Evolutionary conservation across 2,888 invertebrate species (phyloP).

Genomic region (Tetrapedia diversipes): DNA sequence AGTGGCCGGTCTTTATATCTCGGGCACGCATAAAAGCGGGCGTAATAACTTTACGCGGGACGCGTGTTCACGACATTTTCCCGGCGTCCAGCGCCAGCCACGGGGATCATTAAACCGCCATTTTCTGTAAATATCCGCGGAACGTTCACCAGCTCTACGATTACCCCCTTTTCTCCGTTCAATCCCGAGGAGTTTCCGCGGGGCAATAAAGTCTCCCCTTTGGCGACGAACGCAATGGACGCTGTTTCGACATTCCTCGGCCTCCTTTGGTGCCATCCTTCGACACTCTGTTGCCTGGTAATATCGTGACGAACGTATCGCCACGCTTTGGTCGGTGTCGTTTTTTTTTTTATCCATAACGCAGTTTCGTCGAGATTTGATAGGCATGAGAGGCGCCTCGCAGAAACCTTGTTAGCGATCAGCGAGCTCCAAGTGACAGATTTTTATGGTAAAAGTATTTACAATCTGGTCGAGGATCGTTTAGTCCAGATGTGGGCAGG

Average conservation of each 20-base stretch:
- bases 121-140: slow-evolving; percentile 48
- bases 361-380: slow-evolving; percentile 12
- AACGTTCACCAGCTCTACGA: slow-evolving; percentile 29
- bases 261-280: slow-evolving; percentile 14
- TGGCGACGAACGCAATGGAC: slow-evolving; percentile 20
- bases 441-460: slow-evolving; percentile 19
- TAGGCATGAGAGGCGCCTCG: slow-evolving; percentile 14
- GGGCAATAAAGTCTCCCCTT: slow-evolving; percentile 37
- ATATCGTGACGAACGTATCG: slow-evolving; percentile 14
- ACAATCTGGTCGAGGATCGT: slow-evolving; percentile 13
- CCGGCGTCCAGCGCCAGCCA: slow-evolving; percentile 26
- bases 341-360: background rate
- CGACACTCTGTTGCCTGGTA: slow-evolving; percentile 38
- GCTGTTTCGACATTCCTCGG: slow-evolving; percentile 19
- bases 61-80: slow-evolving; percentile 47
- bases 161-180: slow-evolving; percentile 29
- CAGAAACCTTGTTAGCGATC: slow-evolving; percentile 28
- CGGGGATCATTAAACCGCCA: slow-evolving; percentile 54
- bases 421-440: background rate
- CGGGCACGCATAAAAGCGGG: slow-evolving; percentile 55
- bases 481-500: background rate
- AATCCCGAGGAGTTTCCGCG: slow-evolving; percentile 2
- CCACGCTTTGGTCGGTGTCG: background rate
- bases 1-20: slow-evolving; percentile 62
- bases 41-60: slow-evolving; percentile 55